Percentiles rank a stretch among this genome's conserved stretches.
Evolutionary conservation across 1,140 invertebrate genomes (phyloP).

Genomic region (Atopsyche davidsoni): DNA sequence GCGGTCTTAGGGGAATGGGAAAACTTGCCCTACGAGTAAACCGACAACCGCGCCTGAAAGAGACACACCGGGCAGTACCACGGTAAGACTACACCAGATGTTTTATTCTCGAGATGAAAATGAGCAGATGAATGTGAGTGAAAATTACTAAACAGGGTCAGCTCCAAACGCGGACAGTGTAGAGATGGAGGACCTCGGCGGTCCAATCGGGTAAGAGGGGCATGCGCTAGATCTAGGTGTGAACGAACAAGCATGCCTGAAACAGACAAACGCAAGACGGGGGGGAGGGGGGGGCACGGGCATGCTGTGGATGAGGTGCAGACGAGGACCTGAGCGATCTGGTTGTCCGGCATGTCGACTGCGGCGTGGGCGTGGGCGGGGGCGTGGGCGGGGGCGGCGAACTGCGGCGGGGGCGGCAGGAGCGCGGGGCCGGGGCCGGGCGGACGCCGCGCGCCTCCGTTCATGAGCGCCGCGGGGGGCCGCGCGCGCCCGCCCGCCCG

Average conservation of each 20-base stretch:
- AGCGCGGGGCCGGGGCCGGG: slow-evolving; percentile 41
- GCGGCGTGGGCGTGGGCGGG: slow-evolving; percentile 30
- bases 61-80: too few species aligned
- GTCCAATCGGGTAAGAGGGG: not conserved
- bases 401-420: slow-evolving; percentile 36
- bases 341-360: slow-evolving; percentile 29
- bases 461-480: slow-evolving; percentile 35
- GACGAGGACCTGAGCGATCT: slow-evolving; percentile 26
- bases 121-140: too few species aligned
- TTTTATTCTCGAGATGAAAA: too few species aligned
- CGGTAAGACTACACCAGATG: too few species aligned
- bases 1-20: too few species aligned
- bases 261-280: not conserved
- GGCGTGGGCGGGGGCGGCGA: slow-evolving; percentile 39
- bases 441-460: slow-evolving; percentile 43
- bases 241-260: not conserved
- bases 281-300: not conserved
- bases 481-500: not conserved
- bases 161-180: too few species aligned
- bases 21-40: too few species aligned
- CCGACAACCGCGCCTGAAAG: too few species aligned
- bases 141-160: too few species aligned
- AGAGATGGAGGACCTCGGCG: not conserved
- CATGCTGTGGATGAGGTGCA: not conserved
- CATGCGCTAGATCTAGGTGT: not conserved